phyloP scores from a whole-genome alignment of 2,113 vertebrate genomes.

The Pedetes capensis region DNA sequence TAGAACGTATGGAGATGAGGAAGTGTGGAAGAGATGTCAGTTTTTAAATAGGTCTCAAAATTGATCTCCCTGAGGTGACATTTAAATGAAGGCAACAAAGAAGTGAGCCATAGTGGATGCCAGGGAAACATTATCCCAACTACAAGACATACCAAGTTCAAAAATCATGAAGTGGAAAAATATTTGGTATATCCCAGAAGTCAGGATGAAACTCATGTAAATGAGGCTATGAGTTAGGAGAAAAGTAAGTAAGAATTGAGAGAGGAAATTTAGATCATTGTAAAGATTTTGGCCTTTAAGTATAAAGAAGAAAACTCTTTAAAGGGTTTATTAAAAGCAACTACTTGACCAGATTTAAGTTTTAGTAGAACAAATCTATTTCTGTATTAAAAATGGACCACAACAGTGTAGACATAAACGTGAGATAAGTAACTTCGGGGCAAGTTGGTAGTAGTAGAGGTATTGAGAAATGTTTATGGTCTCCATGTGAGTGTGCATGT shows the following conservation, averaged over 20 bases:
- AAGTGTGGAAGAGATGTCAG: no score
- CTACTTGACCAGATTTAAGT: neutral
- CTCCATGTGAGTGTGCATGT: neutral
- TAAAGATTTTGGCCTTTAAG: neutral
- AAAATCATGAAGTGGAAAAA: neutral
- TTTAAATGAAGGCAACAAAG: neutral
- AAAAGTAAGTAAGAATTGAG: no score
- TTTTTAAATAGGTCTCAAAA: neutral
- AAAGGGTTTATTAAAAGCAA: neutral
- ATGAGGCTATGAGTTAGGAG: no score
- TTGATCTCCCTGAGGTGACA: neutral
- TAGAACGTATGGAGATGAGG: neutral
- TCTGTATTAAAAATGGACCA: neutral
- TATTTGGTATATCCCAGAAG: neutral
- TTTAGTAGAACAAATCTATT: neutral
- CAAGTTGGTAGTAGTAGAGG: no score
- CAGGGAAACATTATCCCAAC: neutral
- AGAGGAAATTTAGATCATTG: neutral
- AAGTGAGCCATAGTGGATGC: neutral
- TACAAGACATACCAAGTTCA: neutral
- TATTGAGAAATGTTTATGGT: neutral
- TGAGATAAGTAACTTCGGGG: no score
- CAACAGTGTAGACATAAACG: neutral
- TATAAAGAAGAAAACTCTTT: neutral
- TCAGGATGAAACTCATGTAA: no score